Percentiles rank a stretch among this genome's conserved stretches.
phyloP scores from a whole-genome alignment of 2,113 vertebrate species.

The Ifrita kowaldi region DNA sequence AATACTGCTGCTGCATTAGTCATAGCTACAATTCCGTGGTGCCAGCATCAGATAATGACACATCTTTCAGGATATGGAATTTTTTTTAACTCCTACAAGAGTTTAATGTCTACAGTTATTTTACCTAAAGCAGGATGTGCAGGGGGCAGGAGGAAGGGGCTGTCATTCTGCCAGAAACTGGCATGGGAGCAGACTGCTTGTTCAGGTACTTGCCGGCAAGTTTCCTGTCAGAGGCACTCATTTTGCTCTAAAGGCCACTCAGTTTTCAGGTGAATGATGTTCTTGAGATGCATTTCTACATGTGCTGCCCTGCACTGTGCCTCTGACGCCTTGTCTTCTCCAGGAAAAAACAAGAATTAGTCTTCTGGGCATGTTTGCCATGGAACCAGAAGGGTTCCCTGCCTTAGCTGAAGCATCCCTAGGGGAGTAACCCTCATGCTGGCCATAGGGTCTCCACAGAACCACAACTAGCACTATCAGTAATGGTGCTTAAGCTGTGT shows the following conservation, averaged over 20 bases:
- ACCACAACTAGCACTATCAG: not conserved
- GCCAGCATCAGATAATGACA: not conserved
- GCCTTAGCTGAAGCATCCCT: not conserved
- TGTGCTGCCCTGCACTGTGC: not conserved
- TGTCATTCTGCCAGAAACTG: not conserved
- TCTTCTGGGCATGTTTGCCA: not conserved
- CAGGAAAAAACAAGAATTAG: not conserved
- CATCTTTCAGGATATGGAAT: not conserved
- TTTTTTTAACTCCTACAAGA: not conserved
- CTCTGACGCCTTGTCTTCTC: not conserved
- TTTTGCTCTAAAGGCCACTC: not conserved
- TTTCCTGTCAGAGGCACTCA: not conserved
- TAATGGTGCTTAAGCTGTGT: not conserved
- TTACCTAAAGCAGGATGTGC: fast-evolving
- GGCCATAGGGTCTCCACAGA: not conserved
- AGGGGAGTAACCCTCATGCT: not conserved
- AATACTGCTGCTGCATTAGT: not conserved
- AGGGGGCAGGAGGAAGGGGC: not conserved
- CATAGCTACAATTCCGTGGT: not conserved
- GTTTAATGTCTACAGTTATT: not conserved
- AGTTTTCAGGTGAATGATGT: not conserved
- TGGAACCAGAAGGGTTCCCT: no score
- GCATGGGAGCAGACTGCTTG: not conserved
- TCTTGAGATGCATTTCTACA: not conserved
- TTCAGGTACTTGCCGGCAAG: not conserved